phyloP scores from a whole-genome alignment of 2,113 vertebrate genomes.

The Atractosteus spatula region DNA sequence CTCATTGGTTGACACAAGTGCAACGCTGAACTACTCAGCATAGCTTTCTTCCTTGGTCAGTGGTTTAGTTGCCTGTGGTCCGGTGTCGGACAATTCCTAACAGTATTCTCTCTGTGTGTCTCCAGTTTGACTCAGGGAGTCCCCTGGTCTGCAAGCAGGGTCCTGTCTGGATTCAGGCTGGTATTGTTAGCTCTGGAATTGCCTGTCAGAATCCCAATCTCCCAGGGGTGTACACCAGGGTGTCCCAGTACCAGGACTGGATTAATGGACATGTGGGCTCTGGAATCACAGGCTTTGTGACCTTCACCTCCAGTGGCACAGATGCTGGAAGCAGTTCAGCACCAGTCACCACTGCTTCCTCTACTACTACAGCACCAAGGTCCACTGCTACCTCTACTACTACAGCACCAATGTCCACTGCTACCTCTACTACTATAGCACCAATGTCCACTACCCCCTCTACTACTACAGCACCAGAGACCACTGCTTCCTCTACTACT shows the following conservation, averaged over 20 bases:
- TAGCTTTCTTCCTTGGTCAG: too few relatives aligned
- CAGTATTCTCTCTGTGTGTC: conserved; percentile 25
- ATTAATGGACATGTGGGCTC: conserved; percentile 44
- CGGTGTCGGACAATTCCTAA: neutral
- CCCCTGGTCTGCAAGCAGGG: conserved; percentile 75
- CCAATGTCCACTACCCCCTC: too few relatives aligned
- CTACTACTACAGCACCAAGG: too few relatives aligned
- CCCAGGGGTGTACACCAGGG: conserved; percentile 77
- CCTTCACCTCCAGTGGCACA: conserved; percentile 29
- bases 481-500: too few relatives aligned
- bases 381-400: too few relatives aligned
- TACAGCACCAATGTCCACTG: too few relatives aligned
- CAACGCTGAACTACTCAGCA: too few relatives aligned
- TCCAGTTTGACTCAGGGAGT: conserved; percentile 85
- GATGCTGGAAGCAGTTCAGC: conserved; percentile 35
- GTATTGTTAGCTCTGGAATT: conserved; percentile 77
- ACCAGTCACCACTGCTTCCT: too few relatives aligned
- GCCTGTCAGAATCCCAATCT: conserved; percentile 67
- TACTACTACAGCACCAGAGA: too few relatives aligned
- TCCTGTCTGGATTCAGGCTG: conserved; percentile 75
- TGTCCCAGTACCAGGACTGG: conserved; percentile 75
- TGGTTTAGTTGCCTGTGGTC: too few relatives aligned
- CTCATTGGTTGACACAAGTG: too few relatives aligned
- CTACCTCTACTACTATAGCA: too few relatives aligned
- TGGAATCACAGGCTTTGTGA: conserved; percentile 32